These are phyloP conservation scores for Archilochus colubris DNA, from an alignment of 2,113 vertebrate genomes.

Conservation along the genomic window DNA sequence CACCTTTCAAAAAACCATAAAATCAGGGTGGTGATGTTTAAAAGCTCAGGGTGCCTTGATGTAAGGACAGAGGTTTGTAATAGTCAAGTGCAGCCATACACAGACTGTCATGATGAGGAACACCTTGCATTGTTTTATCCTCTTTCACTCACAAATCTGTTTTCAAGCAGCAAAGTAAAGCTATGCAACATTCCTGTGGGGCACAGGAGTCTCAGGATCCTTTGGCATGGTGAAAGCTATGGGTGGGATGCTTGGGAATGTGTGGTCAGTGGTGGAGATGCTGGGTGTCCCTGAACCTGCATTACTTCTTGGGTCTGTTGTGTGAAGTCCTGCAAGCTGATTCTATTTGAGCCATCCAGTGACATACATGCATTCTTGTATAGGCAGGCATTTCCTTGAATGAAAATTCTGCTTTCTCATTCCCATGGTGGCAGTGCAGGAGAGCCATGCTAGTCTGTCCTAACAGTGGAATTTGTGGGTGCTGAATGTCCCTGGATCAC, in stretches of 20 bases:
- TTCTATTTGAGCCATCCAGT: rapidly evolving
- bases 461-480: neutral
- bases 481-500: neutral
- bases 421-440: rapidly evolving
- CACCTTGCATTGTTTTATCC: neutral
- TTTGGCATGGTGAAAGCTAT: neutral
- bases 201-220: neutral
- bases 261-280: neutral
- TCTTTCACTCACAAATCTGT: neutral
- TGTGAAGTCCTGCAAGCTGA: neutral
- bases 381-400: neutral
- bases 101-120: neutral
- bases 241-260: rapidly evolving
- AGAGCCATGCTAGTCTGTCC: neutral
- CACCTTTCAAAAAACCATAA: neutral
- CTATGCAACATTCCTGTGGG: rapidly evolving
- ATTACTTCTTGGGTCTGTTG: neutral
- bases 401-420: neutral
- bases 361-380: neutral
- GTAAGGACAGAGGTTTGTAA: neutral
- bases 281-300: neutral
- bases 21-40: neutral
- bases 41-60: neutral
- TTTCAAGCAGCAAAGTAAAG: neutral
- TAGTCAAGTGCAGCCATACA: neutral